Conservation (phyloP, 2,797 vertebrate species). For the Sebastes melanostomus region DNA sequence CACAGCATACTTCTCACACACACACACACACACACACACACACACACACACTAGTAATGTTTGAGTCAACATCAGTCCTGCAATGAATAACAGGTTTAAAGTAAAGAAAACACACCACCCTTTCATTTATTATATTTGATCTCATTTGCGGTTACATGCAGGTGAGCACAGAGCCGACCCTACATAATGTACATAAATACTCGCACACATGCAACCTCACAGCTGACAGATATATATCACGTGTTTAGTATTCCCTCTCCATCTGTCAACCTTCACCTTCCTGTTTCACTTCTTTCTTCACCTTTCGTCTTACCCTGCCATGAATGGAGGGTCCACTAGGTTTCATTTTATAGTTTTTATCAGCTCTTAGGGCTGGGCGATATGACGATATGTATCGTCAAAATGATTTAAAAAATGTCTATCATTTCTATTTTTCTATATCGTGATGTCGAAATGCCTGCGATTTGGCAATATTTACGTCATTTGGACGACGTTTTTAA, state of each 20-base stretch:
- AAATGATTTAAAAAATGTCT: too few species aligned
- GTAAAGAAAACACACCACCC: background rate
- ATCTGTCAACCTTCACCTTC: slow-evolving; percentile 1
- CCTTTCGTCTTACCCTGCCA: too few species aligned
- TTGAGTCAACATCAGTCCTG: background rate
- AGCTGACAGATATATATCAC: slow-evolving; percentile 18
- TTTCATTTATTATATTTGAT: slow-evolving; percentile 1
- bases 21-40: background rate
- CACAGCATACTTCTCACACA: background rate
- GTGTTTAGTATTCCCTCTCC: slow-evolving; percentile 10
- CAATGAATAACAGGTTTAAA: background rate
- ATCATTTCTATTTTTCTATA: too few species aligned
- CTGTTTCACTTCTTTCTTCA: too few species aligned
- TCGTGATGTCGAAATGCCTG: too few species aligned
- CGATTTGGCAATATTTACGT: too few species aligned
- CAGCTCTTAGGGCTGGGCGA: too few species aligned
- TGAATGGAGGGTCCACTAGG: background rate
- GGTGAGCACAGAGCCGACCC: slow-evolving; percentile 7
- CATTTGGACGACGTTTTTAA: too few species aligned
- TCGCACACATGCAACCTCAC: slow-evolving; percentile 1
- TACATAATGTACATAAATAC: background rate
- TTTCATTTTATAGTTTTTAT: background rate
- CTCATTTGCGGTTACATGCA: background rate
- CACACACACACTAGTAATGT: too few species aligned
- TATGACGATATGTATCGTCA: too few species aligned